These are phyloP conservation scores for Bhutanitis thaidina DNA, from an alignment of 2,888 invertebrate species.

Conservation along the genomic window DNA sequence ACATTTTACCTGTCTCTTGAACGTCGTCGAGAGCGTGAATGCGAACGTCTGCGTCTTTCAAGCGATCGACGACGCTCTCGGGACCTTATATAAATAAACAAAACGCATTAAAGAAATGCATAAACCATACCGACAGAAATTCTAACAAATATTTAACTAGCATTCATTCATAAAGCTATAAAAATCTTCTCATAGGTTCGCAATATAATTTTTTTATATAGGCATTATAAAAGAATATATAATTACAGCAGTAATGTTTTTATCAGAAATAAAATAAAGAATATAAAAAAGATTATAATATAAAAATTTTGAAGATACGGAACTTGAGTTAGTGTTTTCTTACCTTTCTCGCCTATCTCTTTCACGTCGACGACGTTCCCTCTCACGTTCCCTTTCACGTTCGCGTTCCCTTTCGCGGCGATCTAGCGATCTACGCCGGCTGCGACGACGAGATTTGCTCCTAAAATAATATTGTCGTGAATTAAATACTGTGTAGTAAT, in stretches of 20 bases:
- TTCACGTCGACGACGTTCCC: slow-evolving; percentile 48
- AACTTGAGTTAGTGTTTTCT: not conserved
- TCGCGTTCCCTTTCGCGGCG: slow-evolving; percentile 57
- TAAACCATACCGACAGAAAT: too few species aligned
- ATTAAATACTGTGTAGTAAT: too few species aligned
- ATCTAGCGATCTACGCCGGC: slow-evolving; percentile 66
- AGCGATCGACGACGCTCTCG: slow-evolving; percentile 75
- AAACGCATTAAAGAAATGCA: not conserved
- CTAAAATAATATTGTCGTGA: slow-evolving; percentile 36
- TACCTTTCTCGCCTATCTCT: slow-evolving; percentile 65
- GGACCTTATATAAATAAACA: slow-evolving; percentile 48
- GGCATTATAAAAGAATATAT: too few species aligned
- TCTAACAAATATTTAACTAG: too few species aligned
- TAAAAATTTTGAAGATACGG: too few species aligned
- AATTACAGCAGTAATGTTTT: too few species aligned
- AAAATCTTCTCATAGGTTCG: too few species aligned
- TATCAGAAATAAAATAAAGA: too few species aligned
- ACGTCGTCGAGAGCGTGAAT: slow-evolving; percentile 71
- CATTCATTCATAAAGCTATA: too few species aligned
- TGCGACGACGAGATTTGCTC: slow-evolving; percentile 67
- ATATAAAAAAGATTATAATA: too few species aligned
- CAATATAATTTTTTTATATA: too few species aligned
- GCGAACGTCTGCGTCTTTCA: slow-evolving; percentile 70
- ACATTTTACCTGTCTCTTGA: slow-evolving; percentile 65
- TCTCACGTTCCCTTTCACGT: slow-evolving; percentile 46